Base-by-base conservation (phyloP, 2,113 vertebrate genomes). In the Dicrurus megarhynchus region DNA sequence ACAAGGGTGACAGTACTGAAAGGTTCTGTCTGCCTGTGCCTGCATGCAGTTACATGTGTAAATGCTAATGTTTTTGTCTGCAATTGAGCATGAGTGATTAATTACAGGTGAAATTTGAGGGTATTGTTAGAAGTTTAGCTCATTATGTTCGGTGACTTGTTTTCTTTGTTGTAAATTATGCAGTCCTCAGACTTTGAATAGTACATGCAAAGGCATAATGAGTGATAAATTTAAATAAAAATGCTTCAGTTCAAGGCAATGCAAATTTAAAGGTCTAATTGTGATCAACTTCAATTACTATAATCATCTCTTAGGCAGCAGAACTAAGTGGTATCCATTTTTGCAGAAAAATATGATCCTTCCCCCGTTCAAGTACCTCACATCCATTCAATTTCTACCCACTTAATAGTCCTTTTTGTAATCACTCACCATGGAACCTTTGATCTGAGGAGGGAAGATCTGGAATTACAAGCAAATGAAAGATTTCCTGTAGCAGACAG, bases 181-280 rank as follows among this genome's bases (percentile, higher is more conserved):
- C 77, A 89, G 80, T 60, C 32, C 49, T 87, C 78, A 87, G 39
- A 87, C 21, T 69, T 21, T 21, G 16, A 91, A 15, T 19, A 56
- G 41, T 17, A 76, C 27, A 69, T 20, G 49, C 59, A 76, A 95
- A 83, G 37, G 70, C 74, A 82, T 53, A 69, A 87, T n/a, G 30
- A 84, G 39, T 33, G 13, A 75, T 6, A 1, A 76, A 89, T 87
- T 93, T 91, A 71, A 89, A 94, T 76, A 71, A 95, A 87, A 97
- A 83, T n/a, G 28, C 16, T 68, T 73, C 47, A 28, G 47, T 88
- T 86, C 63, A 84, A 87, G 82, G 53, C 64, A 75, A 60, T 64
- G 75, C 26, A 81, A 52, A 91, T 89, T 37, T 87, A 56, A 93
- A 84, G 52, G 56, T 59, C 73, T 88, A 90, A 95, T 6, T 64